Base-by-base conservation (phyloP, 1,140 invertebrate genomes). In the Manduca sexta region DNA sequence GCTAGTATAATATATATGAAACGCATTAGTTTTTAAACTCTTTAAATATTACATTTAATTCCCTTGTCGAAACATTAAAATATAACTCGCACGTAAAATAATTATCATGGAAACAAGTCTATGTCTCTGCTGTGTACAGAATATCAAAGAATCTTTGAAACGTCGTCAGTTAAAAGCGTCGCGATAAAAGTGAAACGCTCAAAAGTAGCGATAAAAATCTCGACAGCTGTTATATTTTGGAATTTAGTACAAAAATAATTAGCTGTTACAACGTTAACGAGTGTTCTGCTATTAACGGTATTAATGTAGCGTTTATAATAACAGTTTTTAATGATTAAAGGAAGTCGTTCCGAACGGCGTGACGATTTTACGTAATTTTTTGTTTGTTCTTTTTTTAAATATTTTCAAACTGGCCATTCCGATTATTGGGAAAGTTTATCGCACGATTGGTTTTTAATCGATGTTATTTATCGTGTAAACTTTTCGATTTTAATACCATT, bases 171-270 rank as follows among this genome's bases (percentile, higher is more conserved):
- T 18, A 16, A n/a, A 8, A 26, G 18, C 16, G 3, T 40, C 16
- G 18, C 38, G 18, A 40, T 43, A 17, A 43, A 43, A 43, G 21
- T 29, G n/a, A 11, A 18, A 50, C 33, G 33, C 1, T 37, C 8
- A 52, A 50, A 48, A n/a, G n/a, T 16, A 11, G 16, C 38, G 52
- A 67, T 67, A 63, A 71, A 64, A 69, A 63, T 60, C 60, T 67
- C 49, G 45, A 52, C 49, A 35, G 47, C 31, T 45, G 37, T 34
- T 58, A 49, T 61, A 62, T 60, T 48, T 65, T 52, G 54, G 45
- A 51, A 50, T 64, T 70, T 64, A 69, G 59, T 57, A 54, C 46
- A 52, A 45, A 57, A 71, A 71, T 69, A 66, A 73, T 71, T 69
- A 74, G 53, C 56, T 41, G 56, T 49, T 56, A 60, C 55, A 57